Base-by-base conservation (phyloP, 2,113 vertebrate genomes). In the Chiloscyllium plagiosum region DNA sequence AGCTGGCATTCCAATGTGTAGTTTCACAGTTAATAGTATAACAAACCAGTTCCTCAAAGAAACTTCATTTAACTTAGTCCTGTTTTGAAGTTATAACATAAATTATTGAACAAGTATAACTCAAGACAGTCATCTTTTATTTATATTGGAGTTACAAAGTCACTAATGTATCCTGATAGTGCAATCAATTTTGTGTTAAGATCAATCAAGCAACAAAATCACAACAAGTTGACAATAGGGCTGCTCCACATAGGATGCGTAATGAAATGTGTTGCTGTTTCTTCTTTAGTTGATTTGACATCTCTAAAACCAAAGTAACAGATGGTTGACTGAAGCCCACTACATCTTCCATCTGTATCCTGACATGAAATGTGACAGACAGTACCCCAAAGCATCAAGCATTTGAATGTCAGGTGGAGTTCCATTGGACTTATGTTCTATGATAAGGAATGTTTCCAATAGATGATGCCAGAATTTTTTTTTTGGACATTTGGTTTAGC, bases 381-480 rank as follows among this genome's bases (percentile, higher is more conserved):
- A 65, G 87, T 17, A 92, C 87, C 87, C 87, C 52, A 65, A 92
- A 92, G 56, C 87, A 92, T 65, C 52, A 17, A n/a, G 87, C 87
- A 65, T 92, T 92, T 92, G 87, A 92, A 56, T 92, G 29, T 65
- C 87, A 92, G 87, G 52, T 92, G 87, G 26, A 61, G 56, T 56
- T 65, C 15, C 29, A 92, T 65, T 92, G 17, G 87, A n/a, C 8
- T 92, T 65, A 33, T 65, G 29, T 7, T 92, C 87, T 17, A 92
- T n/a, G 13, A 10, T 61, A 65, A 92, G 52, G 29, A 65, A 65
- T 65, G 56, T 92, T 92, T 92, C 56, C 87, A 92, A 92, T 33
- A 92, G 56, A 92, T 92, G 87, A 92, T 92, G 87, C 87, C 52
- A 92, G 33, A 65, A 65, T 61, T n/a, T 15, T 92, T 10, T 65